phyloP scores from a whole-genome alignment of 64 coral and sea anemone species.

The Montipora capricornis region DNA sequence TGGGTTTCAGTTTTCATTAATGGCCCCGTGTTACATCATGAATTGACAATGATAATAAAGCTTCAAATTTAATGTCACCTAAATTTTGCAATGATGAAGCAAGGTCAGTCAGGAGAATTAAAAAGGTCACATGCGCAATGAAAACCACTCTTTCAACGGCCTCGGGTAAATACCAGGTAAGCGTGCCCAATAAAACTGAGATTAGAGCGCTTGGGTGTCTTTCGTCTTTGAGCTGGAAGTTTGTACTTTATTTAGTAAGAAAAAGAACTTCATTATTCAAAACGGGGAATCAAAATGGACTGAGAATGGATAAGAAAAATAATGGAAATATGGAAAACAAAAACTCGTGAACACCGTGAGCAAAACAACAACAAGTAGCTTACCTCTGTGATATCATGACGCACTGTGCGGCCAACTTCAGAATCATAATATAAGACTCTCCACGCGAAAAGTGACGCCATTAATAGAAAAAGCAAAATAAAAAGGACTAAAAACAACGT shows the following conservation, averaged over 20 bases:
- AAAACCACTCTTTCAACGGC: background rate
- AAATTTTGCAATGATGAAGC: background rate
- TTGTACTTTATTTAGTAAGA: too few relatives aligned
- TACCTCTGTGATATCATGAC: conserved; percentile 7
- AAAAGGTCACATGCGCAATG: background rate
- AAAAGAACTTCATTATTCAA: too few relatives aligned
- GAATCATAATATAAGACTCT: conserved; percentile 45
- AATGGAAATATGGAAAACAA: background rate
- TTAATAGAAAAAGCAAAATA: conserved; percentile 69
- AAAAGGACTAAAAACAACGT: conserved; percentile 65
- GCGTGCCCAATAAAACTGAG: background rate
- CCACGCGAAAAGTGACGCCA: conserved; percentile 85
- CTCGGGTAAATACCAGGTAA: background rate
- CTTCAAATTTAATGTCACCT: background rate
- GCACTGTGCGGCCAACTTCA: background rate
- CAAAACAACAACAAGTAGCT: background rate
- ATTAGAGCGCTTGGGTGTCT: background rate
- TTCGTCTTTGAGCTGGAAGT: too few relatives aligned
- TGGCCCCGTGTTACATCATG: background rate
- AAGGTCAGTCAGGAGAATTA: background rate
- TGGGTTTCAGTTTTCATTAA: conserved; percentile 36
- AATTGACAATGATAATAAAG: background rate
- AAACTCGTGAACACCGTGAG: background rate
- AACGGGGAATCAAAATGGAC: background rate
- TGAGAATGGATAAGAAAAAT: background rate